Evolutionary conservation across 1,140 invertebrate genomes (phyloP).

Genomic region (Coboldia fuscipes): DNA sequence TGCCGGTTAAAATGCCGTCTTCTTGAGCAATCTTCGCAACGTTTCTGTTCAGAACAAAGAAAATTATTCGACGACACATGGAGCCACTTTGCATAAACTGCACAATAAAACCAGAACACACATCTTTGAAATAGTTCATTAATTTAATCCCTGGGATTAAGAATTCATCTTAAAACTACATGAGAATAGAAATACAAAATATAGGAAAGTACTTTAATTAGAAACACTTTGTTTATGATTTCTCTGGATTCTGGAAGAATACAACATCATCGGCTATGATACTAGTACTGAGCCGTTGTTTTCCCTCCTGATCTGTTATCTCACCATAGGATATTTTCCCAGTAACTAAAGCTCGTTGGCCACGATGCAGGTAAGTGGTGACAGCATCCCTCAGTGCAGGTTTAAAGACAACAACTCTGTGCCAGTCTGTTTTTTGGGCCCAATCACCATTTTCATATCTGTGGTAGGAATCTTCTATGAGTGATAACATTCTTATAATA

Average conservation of each 20-base stretch:
- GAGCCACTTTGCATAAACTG: no score
- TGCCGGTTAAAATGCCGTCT: no score
- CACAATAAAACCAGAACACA: no score
- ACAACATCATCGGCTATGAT: slow-evolving; percentile 75
- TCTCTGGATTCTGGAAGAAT: slow-evolving; percentile 42
- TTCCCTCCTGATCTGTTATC: slow-evolving; percentile 56
- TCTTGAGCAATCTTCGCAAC: no score
- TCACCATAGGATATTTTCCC: slow-evolving; percentile 72
- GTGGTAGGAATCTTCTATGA: neutral
- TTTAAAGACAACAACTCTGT: slow-evolving; percentile 71
- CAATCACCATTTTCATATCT: slow-evolving; percentile 49
- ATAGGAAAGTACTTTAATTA: no score
- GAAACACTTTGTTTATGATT: no score
- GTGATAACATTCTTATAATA: neutral
- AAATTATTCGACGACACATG: no score
- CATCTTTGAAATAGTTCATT: no score
- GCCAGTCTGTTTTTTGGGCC: slow-evolving; percentile 77
- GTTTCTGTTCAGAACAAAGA: no score
- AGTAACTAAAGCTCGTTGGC: slow-evolving; percentile 61
- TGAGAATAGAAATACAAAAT: no score
- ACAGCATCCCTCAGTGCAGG: slow-evolving; percentile 57
- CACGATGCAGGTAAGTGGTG: slow-evolving; percentile 62
- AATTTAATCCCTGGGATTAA: no score
- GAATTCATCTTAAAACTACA: no score
- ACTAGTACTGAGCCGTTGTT: slow-evolving; percentile 42